phyloP scores from a whole-genome alignment of 2,797 vertebrate species.

The Pangasius krempfi region DNA sequence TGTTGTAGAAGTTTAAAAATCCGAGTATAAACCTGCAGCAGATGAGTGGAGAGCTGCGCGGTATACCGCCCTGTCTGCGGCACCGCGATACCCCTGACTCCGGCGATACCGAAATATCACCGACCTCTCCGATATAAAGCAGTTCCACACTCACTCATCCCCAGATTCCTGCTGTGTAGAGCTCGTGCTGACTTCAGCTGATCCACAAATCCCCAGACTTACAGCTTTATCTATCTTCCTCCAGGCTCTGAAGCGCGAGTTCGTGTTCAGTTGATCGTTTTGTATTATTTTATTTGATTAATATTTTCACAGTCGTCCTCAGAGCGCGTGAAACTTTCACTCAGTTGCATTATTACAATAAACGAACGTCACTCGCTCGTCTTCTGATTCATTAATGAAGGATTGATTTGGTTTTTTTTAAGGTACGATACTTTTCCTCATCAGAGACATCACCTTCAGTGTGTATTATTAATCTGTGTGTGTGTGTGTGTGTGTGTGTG shows the following conservation, averaged over 20 bases:
- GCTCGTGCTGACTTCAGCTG: neutral
- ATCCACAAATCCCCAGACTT: neutral
- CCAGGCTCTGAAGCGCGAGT: neutral
- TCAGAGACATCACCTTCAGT: neutral
- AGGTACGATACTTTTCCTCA: neutral
- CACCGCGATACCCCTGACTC: neutral
- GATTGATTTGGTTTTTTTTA: neutral
- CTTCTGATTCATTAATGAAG: neutral
- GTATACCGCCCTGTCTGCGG: neutral
- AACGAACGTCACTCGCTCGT: too few species aligned
- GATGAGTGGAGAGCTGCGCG: neutral
- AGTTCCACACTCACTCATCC: too few species aligned
- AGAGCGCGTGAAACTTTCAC: neutral
- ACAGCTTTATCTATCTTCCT: neutral
- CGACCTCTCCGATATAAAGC: neutral
- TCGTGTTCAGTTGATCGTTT: neutral
- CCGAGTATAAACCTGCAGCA: too few species aligned
- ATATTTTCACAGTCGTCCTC: neutral
- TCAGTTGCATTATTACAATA: neutral
- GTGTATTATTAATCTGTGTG: neutral
- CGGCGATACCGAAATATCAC: neutral
- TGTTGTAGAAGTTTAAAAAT: too few species aligned
- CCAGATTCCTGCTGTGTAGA: too few species aligned
- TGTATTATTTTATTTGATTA: neutral
- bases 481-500: neutral